A percentile compares a stretch with the other conserved stretches of the same genome.
These are phyloP conservation scores for Macrobrachium rosenbergii DNA, from an alignment of 1,140 invertebrate genomes.

Conservation along the genomic window DNA sequence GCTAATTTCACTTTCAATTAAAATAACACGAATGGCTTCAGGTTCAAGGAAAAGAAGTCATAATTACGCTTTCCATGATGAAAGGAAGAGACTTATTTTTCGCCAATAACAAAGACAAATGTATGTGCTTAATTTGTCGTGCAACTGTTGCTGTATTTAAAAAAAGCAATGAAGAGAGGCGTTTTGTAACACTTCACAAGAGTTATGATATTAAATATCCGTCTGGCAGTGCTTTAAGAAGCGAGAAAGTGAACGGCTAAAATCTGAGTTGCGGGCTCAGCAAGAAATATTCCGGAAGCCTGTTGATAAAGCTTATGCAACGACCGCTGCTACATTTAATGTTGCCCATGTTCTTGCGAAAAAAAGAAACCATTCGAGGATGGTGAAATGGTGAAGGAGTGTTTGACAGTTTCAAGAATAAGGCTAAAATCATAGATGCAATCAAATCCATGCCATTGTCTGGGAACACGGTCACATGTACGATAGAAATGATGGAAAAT, in stretches of 20 bases:
- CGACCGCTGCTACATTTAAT: no score
- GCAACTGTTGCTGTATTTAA: no score
- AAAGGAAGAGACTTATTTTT: slow-evolving; percentile 2
- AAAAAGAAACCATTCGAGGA: no score
- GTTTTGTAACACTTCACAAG: slow-evolving; percentile 34
- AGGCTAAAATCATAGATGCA: slow-evolving; percentile 23
- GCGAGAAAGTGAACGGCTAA: no score
- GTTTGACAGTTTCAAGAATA: not conserved
- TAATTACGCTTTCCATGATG: slow-evolving; percentile 28
- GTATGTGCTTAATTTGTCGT: slow-evolving; percentile 28
- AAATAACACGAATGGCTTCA: slow-evolving; percentile 26
- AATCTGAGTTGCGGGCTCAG: no score
- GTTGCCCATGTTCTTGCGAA: no score
- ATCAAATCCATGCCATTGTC: slow-evolving; percentile 32
- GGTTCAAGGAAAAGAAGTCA: slow-evolving; percentile 40
- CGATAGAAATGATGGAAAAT: slow-evolving; percentile 31
- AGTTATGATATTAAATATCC: not conserved
- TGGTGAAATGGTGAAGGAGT: no score
- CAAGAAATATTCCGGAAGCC: no score
- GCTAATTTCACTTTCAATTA: not conserved
- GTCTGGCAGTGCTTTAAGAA: no score
- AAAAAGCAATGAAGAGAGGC: slow-evolving; percentile 9
- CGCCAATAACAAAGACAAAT: not conserved
- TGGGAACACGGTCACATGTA: slow-evolving; percentile 4
- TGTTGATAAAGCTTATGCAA: no score